phyloP scores from a whole-genome alignment of 2,797 vertebrate species.

The Darevskia nairensis region DNA sequence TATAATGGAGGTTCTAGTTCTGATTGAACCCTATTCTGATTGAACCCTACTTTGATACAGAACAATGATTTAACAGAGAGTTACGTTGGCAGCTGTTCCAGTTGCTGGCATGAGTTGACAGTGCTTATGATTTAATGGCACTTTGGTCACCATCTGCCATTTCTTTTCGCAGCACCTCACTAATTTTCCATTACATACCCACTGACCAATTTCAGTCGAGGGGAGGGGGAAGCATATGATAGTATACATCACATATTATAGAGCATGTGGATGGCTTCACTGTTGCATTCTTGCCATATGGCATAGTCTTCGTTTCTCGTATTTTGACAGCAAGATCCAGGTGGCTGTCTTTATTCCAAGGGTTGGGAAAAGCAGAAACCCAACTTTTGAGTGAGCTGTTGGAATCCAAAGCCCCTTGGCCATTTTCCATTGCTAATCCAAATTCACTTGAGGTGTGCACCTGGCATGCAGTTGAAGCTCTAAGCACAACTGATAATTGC shows the following conservation, averaged over 20 bases:
- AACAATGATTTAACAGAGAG: not conserved
- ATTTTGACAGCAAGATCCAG: conserved; percentile 61
- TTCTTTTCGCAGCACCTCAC: conserved; percentile 34
- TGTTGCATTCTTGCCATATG: conserved; percentile 44
- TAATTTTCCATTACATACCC: conserved; percentile 55
- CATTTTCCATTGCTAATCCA: conserved; percentile 51
- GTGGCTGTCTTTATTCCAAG: conserved; percentile 50
- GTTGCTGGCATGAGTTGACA: conserved; percentile 45
- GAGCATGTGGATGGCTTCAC: conserved; percentile 48
- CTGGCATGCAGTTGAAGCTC: conserved; percentile 54
- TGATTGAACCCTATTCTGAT: conserved; percentile 38
- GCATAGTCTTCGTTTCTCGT: conserved; percentile 59
- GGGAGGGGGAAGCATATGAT: conserved; percentile 42
- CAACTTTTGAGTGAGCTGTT: conserved; percentile 35
- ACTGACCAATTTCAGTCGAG: accelerated
- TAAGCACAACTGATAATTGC: not conserved
- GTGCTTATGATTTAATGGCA: conserved; percentile 58
- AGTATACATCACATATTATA: not conserved
- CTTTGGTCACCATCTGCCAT: conserved; percentile 71
- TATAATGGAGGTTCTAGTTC: not conserved
- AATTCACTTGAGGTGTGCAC: not conserved
- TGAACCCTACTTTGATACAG: not conserved
- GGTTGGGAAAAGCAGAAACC: conserved; percentile 24
- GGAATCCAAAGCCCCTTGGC: not conserved
- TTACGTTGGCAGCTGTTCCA: conserved; percentile 66